Evolutionary conservation across 2,797 vertebrate genomes (phyloP).

Genomic region (Macropus fuliginosus): DNA sequence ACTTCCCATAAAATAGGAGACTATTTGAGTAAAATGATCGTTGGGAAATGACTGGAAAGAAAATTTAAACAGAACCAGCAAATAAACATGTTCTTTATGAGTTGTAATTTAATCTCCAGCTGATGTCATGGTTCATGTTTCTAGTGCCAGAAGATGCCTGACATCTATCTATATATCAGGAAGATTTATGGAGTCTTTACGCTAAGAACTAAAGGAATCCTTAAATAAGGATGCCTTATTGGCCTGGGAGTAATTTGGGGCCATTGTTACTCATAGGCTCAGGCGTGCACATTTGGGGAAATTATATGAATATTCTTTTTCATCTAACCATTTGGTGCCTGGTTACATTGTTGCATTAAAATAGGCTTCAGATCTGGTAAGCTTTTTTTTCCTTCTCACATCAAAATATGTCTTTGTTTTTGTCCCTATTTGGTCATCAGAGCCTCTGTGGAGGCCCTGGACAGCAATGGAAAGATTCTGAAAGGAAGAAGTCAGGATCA

Average conservation of each 20-base stretch:
- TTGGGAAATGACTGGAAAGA: constrained; percentile 52
- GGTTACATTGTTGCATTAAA: constrained; percentile 50
- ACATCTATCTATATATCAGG: constrained; percentile 72
- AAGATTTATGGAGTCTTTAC: constrained; percentile 73
- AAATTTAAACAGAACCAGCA: constrained; percentile 76
- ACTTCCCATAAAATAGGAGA: constrained; percentile 74
- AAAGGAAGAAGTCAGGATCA: constrained; percentile 76
- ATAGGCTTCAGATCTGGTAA: constrained; percentile 43
- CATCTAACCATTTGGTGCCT: constrained; percentile 30
- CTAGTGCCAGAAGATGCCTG: constrained; percentile 67
- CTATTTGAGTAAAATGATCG: constrained; percentile 72
- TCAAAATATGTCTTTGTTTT: constrained; percentile 54
- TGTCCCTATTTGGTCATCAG: constrained; percentile 69
- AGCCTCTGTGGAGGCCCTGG: constrained; percentile 51
- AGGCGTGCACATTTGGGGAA: constrained; percentile 49
- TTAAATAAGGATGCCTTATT: constrained; percentile 63
- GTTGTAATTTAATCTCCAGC: constrained; percentile 69
- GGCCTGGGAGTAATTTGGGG: constrained; percentile 62
- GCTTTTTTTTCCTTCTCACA: background rate
- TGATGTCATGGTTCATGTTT: constrained; percentile 68
- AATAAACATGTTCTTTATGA: constrained; percentile 78
- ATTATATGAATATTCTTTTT: constrained; percentile 53
- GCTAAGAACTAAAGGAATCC: constrained; percentile 60
- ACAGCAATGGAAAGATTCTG: constrained; percentile 62
- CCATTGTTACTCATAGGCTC: constrained; percentile 43